Conservation (phyloP, 2,888 invertebrate genomes). For the Melinopterus prodromus region DNA sequence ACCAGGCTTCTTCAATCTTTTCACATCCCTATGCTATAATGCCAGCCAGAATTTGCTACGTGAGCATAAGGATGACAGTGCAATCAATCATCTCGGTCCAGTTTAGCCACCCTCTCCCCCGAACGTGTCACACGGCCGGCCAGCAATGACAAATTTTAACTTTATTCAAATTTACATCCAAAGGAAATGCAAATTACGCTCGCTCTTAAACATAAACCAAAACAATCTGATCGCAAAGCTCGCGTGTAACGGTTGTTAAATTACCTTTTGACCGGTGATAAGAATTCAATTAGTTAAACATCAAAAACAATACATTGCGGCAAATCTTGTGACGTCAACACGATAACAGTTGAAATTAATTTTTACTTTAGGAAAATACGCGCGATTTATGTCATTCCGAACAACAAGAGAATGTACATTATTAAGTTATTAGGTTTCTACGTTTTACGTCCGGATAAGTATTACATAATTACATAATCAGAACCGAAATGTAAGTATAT, state of each 20-base stretch:
- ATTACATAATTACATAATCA: too few relatives aligned
- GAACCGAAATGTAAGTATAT: too few relatives aligned
- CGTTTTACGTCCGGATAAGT: too few relatives aligned
- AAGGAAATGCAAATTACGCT: background rate
- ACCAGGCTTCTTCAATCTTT: slow-evolving; percentile 26
- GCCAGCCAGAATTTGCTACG: slow-evolving; percentile 57
- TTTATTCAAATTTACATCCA: slow-evolving; percentile 28
- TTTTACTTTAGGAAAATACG: slow-evolving; percentile 4
- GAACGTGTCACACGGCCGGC: slow-evolving; percentile 27
- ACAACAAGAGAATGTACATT: too few relatives aligned
- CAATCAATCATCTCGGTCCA: slow-evolving; percentile 59
- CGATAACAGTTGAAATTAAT: background rate
- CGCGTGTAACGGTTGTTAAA: background rate
- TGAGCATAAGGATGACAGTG: slow-evolving; percentile 55
- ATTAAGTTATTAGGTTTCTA: too few relatives aligned
- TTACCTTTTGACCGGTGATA: background rate
- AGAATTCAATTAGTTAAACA: background rate
- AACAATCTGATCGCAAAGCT: background rate
- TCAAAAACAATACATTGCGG: background rate
- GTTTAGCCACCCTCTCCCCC: slow-evolving; percentile 40
- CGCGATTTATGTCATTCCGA: background rate
- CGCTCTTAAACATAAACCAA: background rate
- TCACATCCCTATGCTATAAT: slow-evolving; percentile 40
- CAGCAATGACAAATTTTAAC: slow-evolving; percentile 33
- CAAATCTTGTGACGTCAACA: background rate